These are phyloP conservation scores for Chrysolina haemoptera DNA, from an alignment of 2,888 invertebrate species.

Conservation along the genomic window DNA sequence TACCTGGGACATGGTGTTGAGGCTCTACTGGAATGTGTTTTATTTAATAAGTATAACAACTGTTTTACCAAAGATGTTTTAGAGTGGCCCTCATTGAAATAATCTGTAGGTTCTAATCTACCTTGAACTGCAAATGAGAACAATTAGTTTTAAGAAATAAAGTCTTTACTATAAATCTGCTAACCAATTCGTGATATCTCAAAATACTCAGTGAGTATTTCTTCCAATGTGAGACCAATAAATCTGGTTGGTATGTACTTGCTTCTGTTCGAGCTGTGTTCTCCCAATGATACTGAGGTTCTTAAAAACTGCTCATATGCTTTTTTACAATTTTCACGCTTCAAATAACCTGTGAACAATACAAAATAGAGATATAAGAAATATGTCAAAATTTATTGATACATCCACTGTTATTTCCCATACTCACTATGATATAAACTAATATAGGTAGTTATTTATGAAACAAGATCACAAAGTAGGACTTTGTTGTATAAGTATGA, in stretches of 20 bases:
- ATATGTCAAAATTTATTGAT: not conserved
- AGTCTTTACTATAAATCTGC: constrained; percentile 31
- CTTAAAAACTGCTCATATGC: constrained; percentile 64
- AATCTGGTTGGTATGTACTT: constrained; percentile 64
- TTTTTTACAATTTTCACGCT: constrained; percentile 60
- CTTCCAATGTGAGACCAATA: constrained; percentile 62
- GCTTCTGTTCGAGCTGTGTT: constrained; percentile 53
- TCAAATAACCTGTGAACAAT: constrained; percentile 64
- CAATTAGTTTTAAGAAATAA: constrained; percentile 9
- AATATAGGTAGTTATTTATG: too few relatives aligned
- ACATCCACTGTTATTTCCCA: too few relatives aligned
- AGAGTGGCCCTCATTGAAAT: constrained; percentile 56
- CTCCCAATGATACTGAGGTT: constrained; percentile 59
- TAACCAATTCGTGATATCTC: constrained; percentile 65
- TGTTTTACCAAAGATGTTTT: constrained; percentile 59
- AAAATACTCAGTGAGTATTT: constrained; percentile 65
- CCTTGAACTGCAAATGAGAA: constrained; percentile 62
- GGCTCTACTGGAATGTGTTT: constrained; percentile 43
- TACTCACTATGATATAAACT: not conserved
- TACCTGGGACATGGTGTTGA: constrained; percentile 55
- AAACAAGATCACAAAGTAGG: too few relatives aligned
- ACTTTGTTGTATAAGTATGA: too few relatives aligned
- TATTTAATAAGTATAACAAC: constrained; percentile 62
- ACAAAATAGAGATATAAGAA: not conserved
- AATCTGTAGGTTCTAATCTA: constrained; percentile 63